These are phyloP conservation scores for Halichoeres trimaculatus DNA, from an alignment of 2,113 vertebrate species.

Conservation along the genomic window DNA sequence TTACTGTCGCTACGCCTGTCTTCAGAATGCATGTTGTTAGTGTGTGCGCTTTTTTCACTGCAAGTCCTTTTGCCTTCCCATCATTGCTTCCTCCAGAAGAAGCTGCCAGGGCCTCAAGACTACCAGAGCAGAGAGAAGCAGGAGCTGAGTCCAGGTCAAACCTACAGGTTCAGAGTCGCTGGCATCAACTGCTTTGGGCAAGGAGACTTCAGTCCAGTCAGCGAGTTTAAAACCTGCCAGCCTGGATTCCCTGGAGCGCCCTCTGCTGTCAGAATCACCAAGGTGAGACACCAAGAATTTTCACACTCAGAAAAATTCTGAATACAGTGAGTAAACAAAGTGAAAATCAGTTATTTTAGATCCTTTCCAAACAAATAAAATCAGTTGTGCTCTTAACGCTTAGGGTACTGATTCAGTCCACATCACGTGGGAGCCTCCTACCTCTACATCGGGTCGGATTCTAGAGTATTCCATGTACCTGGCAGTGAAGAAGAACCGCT, in stretches of 20 bases:
- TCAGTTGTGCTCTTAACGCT: neutral
- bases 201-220: constrained; percentile 92
- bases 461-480: constrained; percentile 97
- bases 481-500: constrained; percentile 90
- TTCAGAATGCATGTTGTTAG: neutral
- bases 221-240: constrained; percentile 97
- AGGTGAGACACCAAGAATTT: constrained; percentile 80
- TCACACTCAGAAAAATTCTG: neutral
- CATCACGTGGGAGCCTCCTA: constrained; percentile 97
- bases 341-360: neutral
- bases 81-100: constrained; percentile 75
- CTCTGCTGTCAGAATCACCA: constrained; percentile 94
- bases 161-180: constrained; percentile 94
- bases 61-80: neutral
- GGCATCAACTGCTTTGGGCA: constrained; percentile 92
- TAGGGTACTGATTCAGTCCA: constrained; percentile 93
- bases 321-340: no score
- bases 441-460: constrained; percentile 93
- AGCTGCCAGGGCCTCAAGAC: constrained; percentile 84
- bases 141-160: constrained; percentile 89
- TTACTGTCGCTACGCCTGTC: neutral
- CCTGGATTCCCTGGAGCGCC: constrained; percentile 98
- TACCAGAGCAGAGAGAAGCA: constrained; percentile 88
- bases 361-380: neutral
- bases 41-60: neutral